phyloP scores from a whole-genome alignment of 2,888 invertebrate genomes.

The Drosophila merina region DNA sequence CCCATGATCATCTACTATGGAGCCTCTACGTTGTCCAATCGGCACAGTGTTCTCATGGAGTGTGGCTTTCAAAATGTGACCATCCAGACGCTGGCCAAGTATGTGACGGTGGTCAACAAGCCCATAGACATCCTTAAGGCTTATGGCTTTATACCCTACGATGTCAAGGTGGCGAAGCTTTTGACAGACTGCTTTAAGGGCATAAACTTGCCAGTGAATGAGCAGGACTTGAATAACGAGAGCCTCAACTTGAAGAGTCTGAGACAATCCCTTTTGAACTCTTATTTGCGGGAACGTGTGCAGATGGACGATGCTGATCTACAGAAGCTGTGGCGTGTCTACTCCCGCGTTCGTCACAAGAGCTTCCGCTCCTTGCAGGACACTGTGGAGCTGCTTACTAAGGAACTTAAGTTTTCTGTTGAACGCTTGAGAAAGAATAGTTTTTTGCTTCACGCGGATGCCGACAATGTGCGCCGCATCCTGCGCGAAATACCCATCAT shows the following conservation, averaged over 20 bases:
- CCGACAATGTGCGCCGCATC: conserved; percentile 86
- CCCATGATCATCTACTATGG: conserved; percentile 86
- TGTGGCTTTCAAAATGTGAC: conserved; percentile 85
- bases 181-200: conserved; percentile 76
- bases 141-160: conserved; percentile 79
- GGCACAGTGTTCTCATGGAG: conserved; percentile 87
- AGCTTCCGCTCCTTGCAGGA: conserved; percentile 85
- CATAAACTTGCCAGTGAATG: conserved; percentile 45
- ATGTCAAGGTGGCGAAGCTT: conserved; percentile 82
- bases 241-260: conserved; percentile 73
- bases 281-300: conserved; percentile 83
- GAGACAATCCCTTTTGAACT: conserved; percentile 75
- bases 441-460: conserved; percentile 86
- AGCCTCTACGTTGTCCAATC: conserved; percentile 86
- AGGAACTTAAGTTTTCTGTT: conserved; percentile 85
- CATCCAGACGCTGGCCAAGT: conserved; percentile 83
- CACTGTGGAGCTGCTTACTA: conserved; percentile 85
- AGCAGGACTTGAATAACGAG: conserved; percentile 55
- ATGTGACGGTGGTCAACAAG: conserved; percentile 78
- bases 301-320: conserved; percentile 81
- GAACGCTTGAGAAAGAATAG: conserved; percentile 86
- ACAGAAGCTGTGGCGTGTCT: conserved; percentile 81
- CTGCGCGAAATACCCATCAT: conserved; percentile 85
- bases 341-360: conserved; percentile 82
- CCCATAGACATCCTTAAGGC: conserved; percentile 83